Conservation (phyloP, 2,113 vertebrate species). For the Daubentonia madagascariensis region DNA sequence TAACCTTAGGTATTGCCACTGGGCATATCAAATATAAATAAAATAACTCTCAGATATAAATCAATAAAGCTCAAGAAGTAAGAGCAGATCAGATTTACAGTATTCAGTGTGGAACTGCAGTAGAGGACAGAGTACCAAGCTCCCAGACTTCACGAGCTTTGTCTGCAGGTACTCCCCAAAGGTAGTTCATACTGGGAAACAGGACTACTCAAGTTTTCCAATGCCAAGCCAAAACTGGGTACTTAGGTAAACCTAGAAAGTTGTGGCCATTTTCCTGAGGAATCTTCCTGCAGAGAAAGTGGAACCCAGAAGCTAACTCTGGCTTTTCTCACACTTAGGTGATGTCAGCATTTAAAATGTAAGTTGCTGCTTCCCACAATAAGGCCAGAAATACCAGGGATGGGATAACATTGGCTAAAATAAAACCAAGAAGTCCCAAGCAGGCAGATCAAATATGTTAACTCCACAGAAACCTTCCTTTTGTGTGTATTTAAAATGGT, state of each 20-base stretch:
- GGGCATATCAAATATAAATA: constrained; percentile 87
- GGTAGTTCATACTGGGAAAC: background rate
- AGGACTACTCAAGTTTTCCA: background rate
- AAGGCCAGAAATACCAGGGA: background rate
- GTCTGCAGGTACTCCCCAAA: background rate
- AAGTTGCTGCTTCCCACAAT: background rate
- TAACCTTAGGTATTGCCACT: constrained; percentile 75
- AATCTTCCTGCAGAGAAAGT: background rate
- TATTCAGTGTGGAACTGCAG: constrained; percentile 48
- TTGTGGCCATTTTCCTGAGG: background rate
- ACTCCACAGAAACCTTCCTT: background rate
- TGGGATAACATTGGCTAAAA: constrained; percentile 6
- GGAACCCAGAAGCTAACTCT: background rate
- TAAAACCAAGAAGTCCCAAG: constrained; percentile 10
- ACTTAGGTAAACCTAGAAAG: background rate
- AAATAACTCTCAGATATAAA: constrained; percentile 76
- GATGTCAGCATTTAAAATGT: background rate
- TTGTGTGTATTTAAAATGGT: constrained; percentile 1
- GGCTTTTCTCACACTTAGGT: background rate
- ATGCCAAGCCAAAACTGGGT: background rate
- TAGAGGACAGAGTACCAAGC: background rate
- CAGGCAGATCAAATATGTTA: background rate
- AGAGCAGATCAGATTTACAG: constrained; percentile 75
- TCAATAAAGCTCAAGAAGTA: constrained; percentile 83
- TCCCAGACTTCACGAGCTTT: background rate